Evolutionary conservation across 2,888 invertebrate genomes (phyloP).

Genomic region (Teleiodes luculella): DNA sequence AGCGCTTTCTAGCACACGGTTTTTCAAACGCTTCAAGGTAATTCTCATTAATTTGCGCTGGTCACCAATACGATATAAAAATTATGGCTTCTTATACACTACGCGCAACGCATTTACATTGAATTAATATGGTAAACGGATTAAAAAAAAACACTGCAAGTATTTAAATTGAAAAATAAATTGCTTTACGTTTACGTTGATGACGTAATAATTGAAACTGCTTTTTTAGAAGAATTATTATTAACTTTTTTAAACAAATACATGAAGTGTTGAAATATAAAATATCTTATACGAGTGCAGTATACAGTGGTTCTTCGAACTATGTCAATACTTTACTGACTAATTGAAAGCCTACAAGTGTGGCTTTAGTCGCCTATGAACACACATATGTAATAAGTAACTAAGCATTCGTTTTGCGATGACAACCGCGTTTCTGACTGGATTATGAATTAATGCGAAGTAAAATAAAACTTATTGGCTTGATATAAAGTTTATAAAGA

Average conservation of each 20-base stretch:
- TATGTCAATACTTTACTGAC: slow-evolving; percentile 60
- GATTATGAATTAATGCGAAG: slow-evolving; percentile 3
- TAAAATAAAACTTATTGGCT: background rate
- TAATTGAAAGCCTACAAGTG: slow-evolving; percentile 68
- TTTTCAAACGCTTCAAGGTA: slow-evolving; percentile 37
- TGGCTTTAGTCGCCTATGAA: slow-evolving; percentile 42
- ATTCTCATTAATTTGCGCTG: slow-evolving; percentile 41
- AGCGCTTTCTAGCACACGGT: slow-evolving; percentile 34
- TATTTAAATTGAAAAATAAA: background rate
- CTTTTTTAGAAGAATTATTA: too few relatives aligned
- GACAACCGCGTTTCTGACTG: slow-evolving; percentile 6
- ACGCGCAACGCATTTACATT: slow-evolving; percentile 1
- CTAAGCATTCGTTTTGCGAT: slow-evolving; percentile 17
- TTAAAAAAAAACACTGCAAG: background rate
- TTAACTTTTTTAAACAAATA: too few relatives aligned
- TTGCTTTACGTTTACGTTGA: background rate
- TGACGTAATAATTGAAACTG: background rate
- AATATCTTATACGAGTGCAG: slow-evolving; percentile 12
- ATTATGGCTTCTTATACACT: slow-evolving; percentile 10
- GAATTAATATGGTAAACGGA: slow-evolving; percentile 1
- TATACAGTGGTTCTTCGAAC: slow-evolving; percentile 39
- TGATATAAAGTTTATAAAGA: slow-evolving; percentile 8
- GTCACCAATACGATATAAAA: background rate
- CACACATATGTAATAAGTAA: slow-evolving; percentile 39
- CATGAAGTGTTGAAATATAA: background rate